Conservation (phyloP, 2,888 invertebrate species). For the Pycnomerus fuliginosus region DNA sequence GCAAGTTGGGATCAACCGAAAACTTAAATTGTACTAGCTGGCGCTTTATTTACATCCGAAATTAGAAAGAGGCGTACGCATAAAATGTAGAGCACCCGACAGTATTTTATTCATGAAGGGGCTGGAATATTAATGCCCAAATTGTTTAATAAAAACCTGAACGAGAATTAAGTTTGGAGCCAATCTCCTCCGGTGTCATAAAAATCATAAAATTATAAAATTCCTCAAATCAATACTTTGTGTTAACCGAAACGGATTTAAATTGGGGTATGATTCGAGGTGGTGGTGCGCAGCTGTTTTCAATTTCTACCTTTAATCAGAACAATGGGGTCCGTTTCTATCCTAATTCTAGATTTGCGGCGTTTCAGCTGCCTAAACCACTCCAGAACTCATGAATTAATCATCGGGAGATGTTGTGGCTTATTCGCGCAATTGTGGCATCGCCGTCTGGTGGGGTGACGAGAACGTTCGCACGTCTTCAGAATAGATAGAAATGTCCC, state of each 20-base stretch:
- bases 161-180: constrained; percentile 13
- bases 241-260: too few relatives aligned
- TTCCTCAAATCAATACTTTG: too few relatives aligned
- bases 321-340: constrained; percentile 46
- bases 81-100: constrained; percentile 9
- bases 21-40: constrained; percentile 30
- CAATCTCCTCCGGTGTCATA: too few relatives aligned
- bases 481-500: constrained; percentile 40
- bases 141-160: constrained; percentile 14
- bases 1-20: constrained; percentile 34
- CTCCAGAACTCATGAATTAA: constrained; percentile 51
- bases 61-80: constrained; percentile 16
- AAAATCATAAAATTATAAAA: too few relatives aligned
- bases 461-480: constrained; percentile 34
- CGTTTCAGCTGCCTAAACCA: constrained; percentile 48
- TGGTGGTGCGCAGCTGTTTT: constrained; percentile 35
- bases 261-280: too few relatives aligned
- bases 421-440: constrained; percentile 39
- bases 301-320: constrained; percentile 41
- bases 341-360: constrained; percentile 51
- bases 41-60: constrained; percentile 29
- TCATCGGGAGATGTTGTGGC: constrained; percentile 50
- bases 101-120: constrained; percentile 16
- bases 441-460: constrained; percentile 13
- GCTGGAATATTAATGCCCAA: constrained; percentile 10